A percentile compares a stretch with the other conserved stretches of the same genome.
These are phyloP conservation scores for Gortyna flavago DNA, from an alignment of 2,888 invertebrate genomes.

Conservation along the genomic window DNA sequence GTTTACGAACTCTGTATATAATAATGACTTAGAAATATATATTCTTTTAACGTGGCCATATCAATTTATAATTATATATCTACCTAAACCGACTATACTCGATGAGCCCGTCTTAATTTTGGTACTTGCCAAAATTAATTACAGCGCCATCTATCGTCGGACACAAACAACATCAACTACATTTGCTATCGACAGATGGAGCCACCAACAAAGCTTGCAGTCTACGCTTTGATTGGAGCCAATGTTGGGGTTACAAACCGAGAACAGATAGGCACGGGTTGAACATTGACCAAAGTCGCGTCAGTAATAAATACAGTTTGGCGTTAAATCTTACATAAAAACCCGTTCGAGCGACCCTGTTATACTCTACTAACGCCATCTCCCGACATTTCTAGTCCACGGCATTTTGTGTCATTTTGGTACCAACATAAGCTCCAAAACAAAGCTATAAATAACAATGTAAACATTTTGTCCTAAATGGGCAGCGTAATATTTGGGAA, in stretches of 20 bases:
- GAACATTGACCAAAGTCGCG: background rate
- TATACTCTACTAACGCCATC: slow-evolving; percentile 7
- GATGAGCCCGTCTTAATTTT: slow-evolving; percentile 40
- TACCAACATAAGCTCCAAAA: slow-evolving; percentile 47
- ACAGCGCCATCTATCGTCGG: slow-evolving; percentile 51
- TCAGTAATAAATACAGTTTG: slow-evolving; percentile 28
- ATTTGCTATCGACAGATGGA: slow-evolving; percentile 50
- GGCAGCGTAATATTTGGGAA: slow-evolving; percentile 6
- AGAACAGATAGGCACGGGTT: background rate
- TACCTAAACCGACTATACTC: slow-evolving; percentile 41
- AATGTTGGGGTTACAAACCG: background rate
- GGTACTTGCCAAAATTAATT: slow-evolving; percentile 30
- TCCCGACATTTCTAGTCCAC: background rate
- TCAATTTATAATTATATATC: slow-evolving; percentile 44
- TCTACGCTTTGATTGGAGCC: slow-evolving; percentile 36
- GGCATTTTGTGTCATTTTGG: background rate
- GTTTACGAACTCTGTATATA: slow-evolving; percentile 57
- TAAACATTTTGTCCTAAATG: slow-evolving; percentile 15
- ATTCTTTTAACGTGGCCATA: slow-evolving; percentile 44
- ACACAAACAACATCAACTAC: slow-evolving; percentile 60
- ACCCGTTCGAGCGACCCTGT: background rate
- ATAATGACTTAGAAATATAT: slow-evolving; percentile 62
- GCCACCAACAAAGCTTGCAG: slow-evolving; percentile 37
- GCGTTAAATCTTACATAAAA: slow-evolving; percentile 35
- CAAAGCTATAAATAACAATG: slow-evolving; percentile 42